A percentile compares a stretch with the other conserved stretches of the same genome.
Evolutionary conservation across 2,113 vertebrate species (phyloP).

Genomic region (Ascaphus truei): DNA sequence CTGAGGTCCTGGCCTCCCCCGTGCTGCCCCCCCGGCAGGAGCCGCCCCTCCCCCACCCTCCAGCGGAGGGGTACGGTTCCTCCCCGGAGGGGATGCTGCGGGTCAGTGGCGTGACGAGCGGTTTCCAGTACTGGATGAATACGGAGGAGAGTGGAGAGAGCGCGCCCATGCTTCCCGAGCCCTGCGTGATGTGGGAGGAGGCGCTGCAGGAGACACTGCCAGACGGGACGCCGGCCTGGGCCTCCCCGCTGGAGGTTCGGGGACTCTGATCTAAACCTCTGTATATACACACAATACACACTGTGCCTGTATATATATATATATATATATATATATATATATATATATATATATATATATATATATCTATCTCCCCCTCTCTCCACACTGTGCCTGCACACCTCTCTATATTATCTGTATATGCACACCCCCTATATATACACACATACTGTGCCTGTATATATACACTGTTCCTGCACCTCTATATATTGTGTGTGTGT

Average conservation of each 20-base stretch:
- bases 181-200: constrained; percentile 31
- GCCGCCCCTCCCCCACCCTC: not conserved
- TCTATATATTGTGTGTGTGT: no score
- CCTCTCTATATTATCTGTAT: no score
- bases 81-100: not conserved
- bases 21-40: not conserved
- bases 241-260: constrained; percentile 25
- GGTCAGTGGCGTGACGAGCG: not conserved
- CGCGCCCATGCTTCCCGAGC: not conserved
- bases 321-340: no score
- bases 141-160: constrained; percentile 5
- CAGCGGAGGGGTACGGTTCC: not conserved
- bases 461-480: no score
- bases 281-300: no score
- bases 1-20: not conserved
- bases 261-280: no score
- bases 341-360: no score
- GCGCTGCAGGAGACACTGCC: constrained; percentile 18
- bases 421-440: no score
- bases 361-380: no score
- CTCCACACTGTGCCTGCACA: no score
- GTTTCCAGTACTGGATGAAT: constrained; percentile 23
- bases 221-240: constrained; percentile 32
- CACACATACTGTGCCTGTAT: no score
- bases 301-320: no score